These are phyloP conservation scores for Phengaris alcon DNA, from an alignment of 2,888 invertebrate species.

Conservation along the genomic window DNA sequence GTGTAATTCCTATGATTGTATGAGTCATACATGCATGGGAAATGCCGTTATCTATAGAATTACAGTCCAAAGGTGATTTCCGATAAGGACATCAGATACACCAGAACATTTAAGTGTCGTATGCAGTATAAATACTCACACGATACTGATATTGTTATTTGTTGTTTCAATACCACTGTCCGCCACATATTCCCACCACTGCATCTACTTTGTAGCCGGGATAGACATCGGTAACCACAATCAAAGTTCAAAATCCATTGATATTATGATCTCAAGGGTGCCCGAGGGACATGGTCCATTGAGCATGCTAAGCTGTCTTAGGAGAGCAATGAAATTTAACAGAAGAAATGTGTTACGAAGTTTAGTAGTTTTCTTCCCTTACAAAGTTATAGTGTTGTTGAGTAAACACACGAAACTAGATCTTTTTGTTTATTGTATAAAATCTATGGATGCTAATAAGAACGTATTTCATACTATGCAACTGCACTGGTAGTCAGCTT, in stretches of 20 bases:
- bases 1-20: conserved; percentile 57
- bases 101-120: background rate
- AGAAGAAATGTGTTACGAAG: too few species aligned
- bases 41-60: conserved; percentile 54
- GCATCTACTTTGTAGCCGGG: background rate
- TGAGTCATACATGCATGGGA: conserved; percentile 48
- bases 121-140: background rate
- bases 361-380: too few species aligned
- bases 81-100: conserved; percentile 48
- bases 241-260: too few species aligned
- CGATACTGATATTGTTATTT: background rate
- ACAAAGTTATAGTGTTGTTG: too few species aligned
- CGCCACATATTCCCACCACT: background rate
- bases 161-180: background rate
- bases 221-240: too few species aligned
- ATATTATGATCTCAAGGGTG: too few species aligned
- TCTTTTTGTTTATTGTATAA: too few species aligned
- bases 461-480: background rate
- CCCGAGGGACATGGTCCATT: too few species aligned
- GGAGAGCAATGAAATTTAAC: too few species aligned
- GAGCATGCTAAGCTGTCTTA: too few species aligned
- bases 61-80: conserved; percentile 56
- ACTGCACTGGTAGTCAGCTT: background rate
- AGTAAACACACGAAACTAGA: too few species aligned
- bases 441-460: background rate